These are phyloP conservation scores for Dermatemys mawii DNA, from an alignment of 2,113 vertebrate species.

Conservation along the genomic window DNA sequence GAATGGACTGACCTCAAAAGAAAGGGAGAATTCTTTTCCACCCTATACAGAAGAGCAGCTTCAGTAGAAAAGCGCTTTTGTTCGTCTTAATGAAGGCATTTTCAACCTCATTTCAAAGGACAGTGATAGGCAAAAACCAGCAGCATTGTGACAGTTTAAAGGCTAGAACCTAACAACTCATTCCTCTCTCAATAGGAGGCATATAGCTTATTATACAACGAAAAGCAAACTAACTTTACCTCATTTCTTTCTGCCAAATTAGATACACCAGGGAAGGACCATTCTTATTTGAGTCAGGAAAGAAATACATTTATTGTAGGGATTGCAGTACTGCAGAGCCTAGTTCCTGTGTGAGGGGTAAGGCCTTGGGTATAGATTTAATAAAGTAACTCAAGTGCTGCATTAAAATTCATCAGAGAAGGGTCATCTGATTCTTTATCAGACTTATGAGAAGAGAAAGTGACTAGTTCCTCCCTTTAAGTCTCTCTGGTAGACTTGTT, in stretches of 20 bases:
- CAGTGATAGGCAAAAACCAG: not conserved
- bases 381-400: slow-evolving; percentile 34
- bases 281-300: slow-evolving; percentile 36
- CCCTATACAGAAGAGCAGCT: not conserved
- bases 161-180: not conserved
- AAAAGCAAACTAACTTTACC: slow-evolving; percentile 50
- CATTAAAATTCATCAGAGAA: slow-evolving; percentile 55
- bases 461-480: not conserved
- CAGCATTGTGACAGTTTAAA: not conserved
- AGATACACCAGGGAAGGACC: slow-evolving; percentile 27
- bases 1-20: not conserved
- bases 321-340: slow-evolving; percentile 28
- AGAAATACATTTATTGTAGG: slow-evolving; percentile 55
- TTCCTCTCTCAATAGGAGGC: slow-evolving; percentile 10
- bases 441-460: not conserved
- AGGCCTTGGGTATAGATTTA: not conserved
- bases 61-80: not conserved
- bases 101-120: not conserved
- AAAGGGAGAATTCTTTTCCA: not conserved
- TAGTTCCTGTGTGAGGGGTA: slow-evolving; percentile 7
- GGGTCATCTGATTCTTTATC: not conserved
- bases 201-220: slow-evolving; percentile 32
- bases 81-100: not conserved
- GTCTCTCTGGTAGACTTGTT: slow-evolving; percentile 32
- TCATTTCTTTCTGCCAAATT: slow-evolving; percentile 49